phyloP scores from a whole-genome alignment of 2,113 vertebrate genomes.

The Vireo altiloquus region DNA sequence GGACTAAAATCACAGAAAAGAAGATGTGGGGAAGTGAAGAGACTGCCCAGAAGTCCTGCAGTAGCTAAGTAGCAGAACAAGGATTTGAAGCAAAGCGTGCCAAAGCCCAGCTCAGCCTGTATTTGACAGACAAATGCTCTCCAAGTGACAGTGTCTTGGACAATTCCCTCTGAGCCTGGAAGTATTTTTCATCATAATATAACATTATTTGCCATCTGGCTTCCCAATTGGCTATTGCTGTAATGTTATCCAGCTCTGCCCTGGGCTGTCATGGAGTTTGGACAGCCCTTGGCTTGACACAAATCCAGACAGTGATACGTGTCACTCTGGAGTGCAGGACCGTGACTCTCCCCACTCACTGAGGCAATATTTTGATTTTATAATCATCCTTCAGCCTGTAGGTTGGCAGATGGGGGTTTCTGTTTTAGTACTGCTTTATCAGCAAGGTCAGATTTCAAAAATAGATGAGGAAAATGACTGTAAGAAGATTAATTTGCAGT shows the following conservation, averaged over 20 bases:
- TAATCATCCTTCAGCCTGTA: not conserved
- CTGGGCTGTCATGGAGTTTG: not conserved
- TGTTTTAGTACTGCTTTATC: not conserved
- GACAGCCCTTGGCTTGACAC: not conserved
- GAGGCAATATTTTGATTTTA: not conserved
- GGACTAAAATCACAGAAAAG: not conserved
- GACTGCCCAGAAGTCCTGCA: not conserved
- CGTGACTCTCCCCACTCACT: not conserved
- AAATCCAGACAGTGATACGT: not conserved
- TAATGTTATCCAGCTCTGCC: not conserved
- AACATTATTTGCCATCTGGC: conserved; percentile 18
- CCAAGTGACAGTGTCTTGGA: not conserved
- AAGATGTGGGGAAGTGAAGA: not conserved
- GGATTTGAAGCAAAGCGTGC: not conserved
- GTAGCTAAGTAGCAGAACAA: not conserved
- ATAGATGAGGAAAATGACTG: not conserved
- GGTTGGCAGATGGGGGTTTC: not conserved
- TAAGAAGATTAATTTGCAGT: not conserved
- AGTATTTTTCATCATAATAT: not conserved
- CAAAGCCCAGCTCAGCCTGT: not conserved
- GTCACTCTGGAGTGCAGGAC: not conserved
- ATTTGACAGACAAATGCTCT: not conserved
- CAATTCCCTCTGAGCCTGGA: not conserved
- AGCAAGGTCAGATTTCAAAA: conserved; percentile 9
- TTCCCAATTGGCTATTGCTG: not conserved